phyloP scores from a whole-genome alignment of 2,113 vertebrate species.

The Halcyon senegalensis region DNA sequence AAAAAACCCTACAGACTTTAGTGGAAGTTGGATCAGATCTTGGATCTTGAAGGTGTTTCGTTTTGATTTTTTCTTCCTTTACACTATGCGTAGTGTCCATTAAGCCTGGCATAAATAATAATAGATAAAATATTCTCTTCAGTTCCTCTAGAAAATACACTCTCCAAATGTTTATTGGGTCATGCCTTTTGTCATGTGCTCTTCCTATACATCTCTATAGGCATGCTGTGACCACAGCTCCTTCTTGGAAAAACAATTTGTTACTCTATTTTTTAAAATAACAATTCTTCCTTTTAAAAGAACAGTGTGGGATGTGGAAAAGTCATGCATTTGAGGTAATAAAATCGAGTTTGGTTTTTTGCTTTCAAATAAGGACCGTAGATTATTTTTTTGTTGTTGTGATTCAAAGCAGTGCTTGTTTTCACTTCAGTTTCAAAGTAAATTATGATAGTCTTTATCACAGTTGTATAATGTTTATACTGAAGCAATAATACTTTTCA shows the following conservation, averaged over 20 bases:
- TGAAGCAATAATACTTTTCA: constrained; percentile 10
- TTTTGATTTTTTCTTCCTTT: not conserved
- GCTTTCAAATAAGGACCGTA: not conserved
- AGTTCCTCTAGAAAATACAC: not conserved
- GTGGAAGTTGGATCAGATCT: not conserved
- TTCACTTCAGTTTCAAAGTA: constrained; percentile 30
- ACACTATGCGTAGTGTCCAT: not conserved
- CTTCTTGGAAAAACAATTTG: constrained; percentile 1
- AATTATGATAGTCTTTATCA: constrained; percentile 25
- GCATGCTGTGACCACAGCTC: not conserved
- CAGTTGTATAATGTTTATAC: constrained; percentile 3
- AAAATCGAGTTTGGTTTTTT: not conserved
- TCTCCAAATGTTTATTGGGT: not conserved
- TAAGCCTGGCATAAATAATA: not conserved
- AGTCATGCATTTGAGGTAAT: not conserved
- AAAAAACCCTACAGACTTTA: not conserved
- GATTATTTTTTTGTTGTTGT: not conserved
- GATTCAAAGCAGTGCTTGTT: not conserved
- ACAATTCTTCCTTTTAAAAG: not conserved
- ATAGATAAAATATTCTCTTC: not conserved
- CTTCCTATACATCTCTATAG: not conserved
- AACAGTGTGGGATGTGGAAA: not conserved
- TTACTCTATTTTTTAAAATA: not conserved
- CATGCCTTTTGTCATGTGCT: not conserved
- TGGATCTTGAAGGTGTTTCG: not conserved